These are phyloP conservation scores for Campoletis raptor DNA, from an alignment of 2,888 invertebrate genomes.

Conservation along the genomic window DNA sequence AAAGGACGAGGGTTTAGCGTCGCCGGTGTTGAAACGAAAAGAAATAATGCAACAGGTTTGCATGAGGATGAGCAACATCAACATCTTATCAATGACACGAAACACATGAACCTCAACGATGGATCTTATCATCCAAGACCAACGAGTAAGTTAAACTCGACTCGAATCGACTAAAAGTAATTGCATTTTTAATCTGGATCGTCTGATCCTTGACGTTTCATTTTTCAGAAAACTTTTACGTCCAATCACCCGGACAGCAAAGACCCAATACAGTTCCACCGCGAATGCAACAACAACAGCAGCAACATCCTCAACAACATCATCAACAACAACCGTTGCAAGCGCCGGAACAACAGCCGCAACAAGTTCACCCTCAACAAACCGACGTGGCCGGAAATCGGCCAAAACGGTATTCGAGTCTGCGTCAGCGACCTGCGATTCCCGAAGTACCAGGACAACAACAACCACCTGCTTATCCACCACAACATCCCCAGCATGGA, in stretches of 20 bases:
- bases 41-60: slow-evolving; percentile 74
- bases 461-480: slow-evolving; percentile 78
- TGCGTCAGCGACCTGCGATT: slow-evolving; percentile 86
- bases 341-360: slow-evolving; percentile 74
- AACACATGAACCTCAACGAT: slow-evolving; percentile 79
- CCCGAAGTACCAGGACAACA: slow-evolving; percentile 78
- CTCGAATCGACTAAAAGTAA: too few species aligned
- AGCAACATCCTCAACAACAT: slow-evolving; percentile 77
- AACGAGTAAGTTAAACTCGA: slow-evolving; percentile 46
- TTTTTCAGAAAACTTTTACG: slow-evolving; percentile 79
- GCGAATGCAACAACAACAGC: slow-evolving; percentile 82
- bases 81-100: slow-evolving; percentile 80
- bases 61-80: slow-evolving; percentile 80
- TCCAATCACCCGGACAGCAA: slow-evolving; percentile 80
- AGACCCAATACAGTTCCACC: slow-evolving; percentile 80
- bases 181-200: too few species aligned
- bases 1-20: slow-evolving; percentile 80
- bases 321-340: slow-evolving; percentile 76
- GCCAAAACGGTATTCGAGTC: slow-evolving; percentile 89
- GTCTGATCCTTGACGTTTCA: background rate
- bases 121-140: slow-evolving; percentile 77
- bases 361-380: slow-evolving; percentile 71
- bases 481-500: slow-evolving; percentile 80
- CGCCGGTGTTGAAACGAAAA: slow-evolving; percentile 76
- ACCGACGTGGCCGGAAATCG: slow-evolving; percentile 84